Evolutionary conservation across 2,797 vertebrate genomes (phyloP), one percentile per base, ranked within the genome.

Genomic region (Argya squamiceps): DNA sequence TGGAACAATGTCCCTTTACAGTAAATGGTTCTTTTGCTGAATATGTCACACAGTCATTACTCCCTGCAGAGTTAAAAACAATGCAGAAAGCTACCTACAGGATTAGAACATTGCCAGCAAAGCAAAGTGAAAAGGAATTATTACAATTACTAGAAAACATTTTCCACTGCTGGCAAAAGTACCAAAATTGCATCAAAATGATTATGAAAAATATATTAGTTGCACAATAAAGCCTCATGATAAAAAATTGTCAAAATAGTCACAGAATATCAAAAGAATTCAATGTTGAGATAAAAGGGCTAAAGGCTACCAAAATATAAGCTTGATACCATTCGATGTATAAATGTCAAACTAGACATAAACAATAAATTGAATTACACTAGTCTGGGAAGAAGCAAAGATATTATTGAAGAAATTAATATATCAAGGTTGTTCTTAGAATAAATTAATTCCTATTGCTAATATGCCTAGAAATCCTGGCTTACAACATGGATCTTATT

Each of bases 21-120:
- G 79, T 92, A 94, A 94, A 89, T 82, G 39, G 15, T 64, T 91
- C 39, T 53, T 92, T 86, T 79, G 53, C 74, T 62, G 82, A 92
- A 68, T 90, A 58, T 92, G 64, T 94, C 84, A 83, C 91, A 82
- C 49, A 78, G 43, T 82, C 80, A 27, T 90, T 91, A 76, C 63
- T 96, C 83, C 83, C 94, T 77, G 81, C 68, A 81, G 92, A 76
- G 77, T 92, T 90, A 82, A 96, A 96, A 95, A 92, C 79, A 89
- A 60, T 39, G 52, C 32, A 76, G 70, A 88, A 90, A 70, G 18
- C 85, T 91, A 80, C 58, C 81, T 60, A 58, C 3, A 21, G 88
- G 67, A 91, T 91, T 91, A 95, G 58, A 94, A 76, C 43, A 11
- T 60, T 70, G n/a, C 44, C 44, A 92, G 84, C 56, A 86, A 82